Conservation (phyloP, 2,797 vertebrate genomes). For the Loris lydekkerianus region DNA sequence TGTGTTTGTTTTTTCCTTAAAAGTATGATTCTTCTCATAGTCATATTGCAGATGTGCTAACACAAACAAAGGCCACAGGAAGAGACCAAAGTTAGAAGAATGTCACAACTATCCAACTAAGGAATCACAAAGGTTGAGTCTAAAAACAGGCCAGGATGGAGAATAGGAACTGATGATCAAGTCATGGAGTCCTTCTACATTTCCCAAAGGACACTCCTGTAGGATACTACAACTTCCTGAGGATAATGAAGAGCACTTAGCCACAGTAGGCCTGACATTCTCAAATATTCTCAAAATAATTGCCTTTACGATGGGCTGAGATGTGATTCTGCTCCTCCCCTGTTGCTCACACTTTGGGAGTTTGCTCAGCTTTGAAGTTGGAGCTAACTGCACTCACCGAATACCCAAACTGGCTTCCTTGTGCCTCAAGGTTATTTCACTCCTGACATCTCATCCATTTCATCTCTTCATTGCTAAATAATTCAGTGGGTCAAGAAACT, state of each 20-base stretch:
- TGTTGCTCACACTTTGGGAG: not conserved
- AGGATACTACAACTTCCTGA: not conserved
- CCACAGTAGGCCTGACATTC: not conserved
- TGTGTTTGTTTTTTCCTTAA: not conserved
- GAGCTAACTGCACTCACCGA: not conserved
- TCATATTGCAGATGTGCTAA: not conserved
- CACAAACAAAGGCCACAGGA: not conserved
- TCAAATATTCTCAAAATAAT: not conserved
- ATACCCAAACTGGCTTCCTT: not conserved
- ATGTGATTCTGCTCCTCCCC: not conserved
- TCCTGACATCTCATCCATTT: not conserved
- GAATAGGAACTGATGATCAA: not conserved
- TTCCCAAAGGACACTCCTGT: not conserved
- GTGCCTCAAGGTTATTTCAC: not conserved
- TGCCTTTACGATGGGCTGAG: not conserved
- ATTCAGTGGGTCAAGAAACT: not conserved
- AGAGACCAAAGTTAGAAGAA: not conserved
- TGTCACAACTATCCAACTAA: not conserved
- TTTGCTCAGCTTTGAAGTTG: not conserved
- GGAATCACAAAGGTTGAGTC: not conserved
- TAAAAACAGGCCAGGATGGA: not conserved
- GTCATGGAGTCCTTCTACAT: not conserved
- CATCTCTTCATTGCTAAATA: conserved; percentile 4
- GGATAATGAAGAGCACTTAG: not conserved
- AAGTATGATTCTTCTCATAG: not conserved